Conservation (phyloP, 2,113 vertebrate species). For the Leucosticte australis region DNA sequence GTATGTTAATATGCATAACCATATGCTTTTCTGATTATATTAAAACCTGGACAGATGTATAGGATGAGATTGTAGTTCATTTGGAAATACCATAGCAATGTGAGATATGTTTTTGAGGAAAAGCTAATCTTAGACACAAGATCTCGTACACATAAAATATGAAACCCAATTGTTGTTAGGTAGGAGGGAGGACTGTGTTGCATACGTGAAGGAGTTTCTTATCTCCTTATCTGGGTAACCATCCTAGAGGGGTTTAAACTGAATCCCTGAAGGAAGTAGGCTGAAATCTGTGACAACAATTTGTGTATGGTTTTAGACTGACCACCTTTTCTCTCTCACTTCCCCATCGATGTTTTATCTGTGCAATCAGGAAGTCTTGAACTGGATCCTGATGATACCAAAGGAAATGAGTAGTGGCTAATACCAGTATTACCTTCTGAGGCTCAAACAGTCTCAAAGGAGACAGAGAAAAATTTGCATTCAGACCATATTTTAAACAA, state of each 20-base stretch:
- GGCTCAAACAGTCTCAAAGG: background rate
- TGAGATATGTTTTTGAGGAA: background rate
- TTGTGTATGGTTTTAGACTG: background rate
- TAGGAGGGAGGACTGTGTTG: background rate
- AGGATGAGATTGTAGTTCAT: background rate
- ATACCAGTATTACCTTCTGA: background rate
- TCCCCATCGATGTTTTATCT: background rate
- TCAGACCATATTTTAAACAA: background rate
- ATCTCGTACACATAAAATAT: background rate
- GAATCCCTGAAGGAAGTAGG: background rate
- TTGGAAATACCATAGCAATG: background rate
- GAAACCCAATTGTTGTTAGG: background rate
- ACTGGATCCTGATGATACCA: background rate
- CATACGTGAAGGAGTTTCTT: background rate
- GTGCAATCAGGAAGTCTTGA: background rate
- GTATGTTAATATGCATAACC: slow-evolving; percentile 11
- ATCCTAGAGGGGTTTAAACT: background rate
- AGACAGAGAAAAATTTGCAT: background rate
- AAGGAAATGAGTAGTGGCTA: background rate
- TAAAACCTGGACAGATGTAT: slow-evolving; percentile 5
- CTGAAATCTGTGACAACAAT: background rate
- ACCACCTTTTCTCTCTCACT: background rate
- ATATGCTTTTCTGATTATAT: slow-evolving; percentile 37
- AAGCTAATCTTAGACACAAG: background rate
- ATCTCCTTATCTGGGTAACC: background rate